These are phyloP conservation scores for Diplazon laetatorius DNA, from an alignment of 2,888 invertebrate genomes.

Conservation along the genomic window DNA sequence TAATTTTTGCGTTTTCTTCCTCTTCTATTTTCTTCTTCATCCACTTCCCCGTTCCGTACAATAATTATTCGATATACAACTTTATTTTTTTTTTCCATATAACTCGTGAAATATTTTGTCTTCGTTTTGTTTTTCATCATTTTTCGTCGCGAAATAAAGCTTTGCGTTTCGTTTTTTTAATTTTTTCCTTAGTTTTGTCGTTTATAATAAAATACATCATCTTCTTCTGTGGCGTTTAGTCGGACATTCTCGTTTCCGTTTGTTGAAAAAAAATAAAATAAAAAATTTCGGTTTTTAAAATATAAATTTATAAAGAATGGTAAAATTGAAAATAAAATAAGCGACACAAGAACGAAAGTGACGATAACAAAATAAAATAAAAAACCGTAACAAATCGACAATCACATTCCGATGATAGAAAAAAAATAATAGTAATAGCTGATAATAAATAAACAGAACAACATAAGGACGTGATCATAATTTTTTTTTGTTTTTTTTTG, in stretches of 20 bases:
- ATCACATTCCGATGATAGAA: conserved; percentile 38
- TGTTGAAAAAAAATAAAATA: conserved; percentile 58
- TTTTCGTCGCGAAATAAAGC: conserved; percentile 55
- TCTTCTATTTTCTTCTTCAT: too few relatives aligned
- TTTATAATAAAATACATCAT: conserved; percentile 71
- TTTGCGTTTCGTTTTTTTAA: conserved; percentile 48
- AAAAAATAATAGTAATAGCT: conserved; percentile 42
- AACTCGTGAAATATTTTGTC: conserved; percentile 45
- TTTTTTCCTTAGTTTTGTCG: conserved; percentile 54
- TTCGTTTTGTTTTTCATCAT: neutral
- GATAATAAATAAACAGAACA: too few relatives aligned
- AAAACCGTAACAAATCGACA: conserved; percentile 5
- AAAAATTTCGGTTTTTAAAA: too few relatives aligned
- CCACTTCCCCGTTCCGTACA: conserved; percentile 54
- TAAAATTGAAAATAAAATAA: conserved; percentile 62
- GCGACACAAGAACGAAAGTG: too few relatives aligned
- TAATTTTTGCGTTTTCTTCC: conserved; percentile 19
- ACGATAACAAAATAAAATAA: too few relatives aligned
- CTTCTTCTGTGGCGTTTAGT: conserved; percentile 38
- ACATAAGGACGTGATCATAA: too few relatives aligned
- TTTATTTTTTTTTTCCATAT: neutral
- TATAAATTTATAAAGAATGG: conserved; percentile 64
- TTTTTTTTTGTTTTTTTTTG: too few relatives aligned
- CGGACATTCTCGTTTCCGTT: conserved; percentile 29
- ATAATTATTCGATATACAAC: conserved; percentile 55